Percentiles rank a stretch among this genome's conserved stretches.
Evolutionary conservation across 2,888 invertebrate species (phyloP).

Genomic region (Spisula subtruncata): DNA sequence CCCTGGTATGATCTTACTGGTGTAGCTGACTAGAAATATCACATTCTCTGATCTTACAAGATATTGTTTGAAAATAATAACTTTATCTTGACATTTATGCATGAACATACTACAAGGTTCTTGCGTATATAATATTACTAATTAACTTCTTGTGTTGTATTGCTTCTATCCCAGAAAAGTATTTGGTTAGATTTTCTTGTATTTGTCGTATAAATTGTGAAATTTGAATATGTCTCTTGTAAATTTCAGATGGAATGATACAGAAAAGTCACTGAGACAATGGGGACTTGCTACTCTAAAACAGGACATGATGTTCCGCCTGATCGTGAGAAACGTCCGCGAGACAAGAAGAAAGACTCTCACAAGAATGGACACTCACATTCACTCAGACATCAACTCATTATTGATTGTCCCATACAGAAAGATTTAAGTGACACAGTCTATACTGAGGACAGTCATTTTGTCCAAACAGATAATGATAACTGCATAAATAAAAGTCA

Average conservation of each 20-base stretch:
- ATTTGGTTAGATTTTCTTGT: not conserved
- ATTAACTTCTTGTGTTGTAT: not conserved
- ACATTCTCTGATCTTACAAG: too few species aligned
- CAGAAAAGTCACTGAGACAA: conserved; percentile 30
- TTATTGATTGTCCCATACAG: conserved; percentile 59
- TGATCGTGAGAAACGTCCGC: conserved; percentile 70
- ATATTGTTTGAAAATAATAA: too few species aligned
- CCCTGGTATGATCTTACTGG: too few species aligned
- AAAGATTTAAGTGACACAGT: conserved; percentile 72
- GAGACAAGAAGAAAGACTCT: conserved; percentile 57
- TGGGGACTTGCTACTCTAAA: conserved; percentile 79
- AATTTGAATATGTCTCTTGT: not conserved
- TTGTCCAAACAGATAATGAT: conserved; percentile 51
- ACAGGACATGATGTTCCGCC: conserved; percentile 72
- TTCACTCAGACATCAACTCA: conserved; percentile 45
- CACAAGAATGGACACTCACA: conserved; percentile 61
- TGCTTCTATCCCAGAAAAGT: not conserved
- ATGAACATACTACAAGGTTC: too few species aligned
- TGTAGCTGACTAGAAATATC: too few species aligned
- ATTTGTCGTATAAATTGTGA: too few species aligned
- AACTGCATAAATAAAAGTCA: conserved; percentile 69
- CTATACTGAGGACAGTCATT: conserved; percentile 71
- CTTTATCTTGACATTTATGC: too few species aligned
- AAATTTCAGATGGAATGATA: conserved; percentile 31
- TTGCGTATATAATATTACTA: too few species aligned